phyloP scores from a whole-genome alignment of 2,797 vertebrate species.

The Tapirus indicus region DNA sequence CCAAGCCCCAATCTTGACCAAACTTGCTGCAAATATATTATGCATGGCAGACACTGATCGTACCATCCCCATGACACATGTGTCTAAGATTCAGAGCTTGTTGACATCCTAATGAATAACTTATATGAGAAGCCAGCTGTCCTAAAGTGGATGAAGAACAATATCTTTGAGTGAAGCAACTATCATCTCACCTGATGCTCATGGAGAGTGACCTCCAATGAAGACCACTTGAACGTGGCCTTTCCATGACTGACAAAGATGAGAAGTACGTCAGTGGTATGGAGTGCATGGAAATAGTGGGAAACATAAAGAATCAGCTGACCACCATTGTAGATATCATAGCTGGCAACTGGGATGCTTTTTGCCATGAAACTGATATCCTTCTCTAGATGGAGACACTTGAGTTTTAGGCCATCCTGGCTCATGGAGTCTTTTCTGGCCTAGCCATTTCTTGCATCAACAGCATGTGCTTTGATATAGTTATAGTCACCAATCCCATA shows the following conservation, averaged over 20 bases:
- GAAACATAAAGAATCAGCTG: background rate
- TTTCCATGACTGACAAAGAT: background rate
- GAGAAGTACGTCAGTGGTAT: background rate
- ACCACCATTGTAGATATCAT: background rate
- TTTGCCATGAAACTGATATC: background rate
- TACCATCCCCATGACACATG: background rate
- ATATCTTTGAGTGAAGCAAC: background rate
- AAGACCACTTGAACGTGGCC: background rate
- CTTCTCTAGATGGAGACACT: conserved; percentile 22
- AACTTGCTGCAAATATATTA: background rate
- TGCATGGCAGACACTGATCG: background rate
- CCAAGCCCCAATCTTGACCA: background rate
- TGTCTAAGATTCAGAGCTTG: background rate
- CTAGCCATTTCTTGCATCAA: background rate
- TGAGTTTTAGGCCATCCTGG: background rate
- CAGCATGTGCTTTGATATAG: background rate
- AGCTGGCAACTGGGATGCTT: background rate
- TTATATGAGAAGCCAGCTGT: background rate
- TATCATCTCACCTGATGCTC: background rate
- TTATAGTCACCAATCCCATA: background rate
- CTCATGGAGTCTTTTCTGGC: background rate
- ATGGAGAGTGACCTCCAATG: background rate
- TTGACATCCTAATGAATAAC: background rate
- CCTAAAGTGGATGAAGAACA: background rate
- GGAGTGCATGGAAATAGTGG: too few relatives aligned